Conservation (phyloP, 2,797 vertebrate species). For the Thalassophryne amazonica region DNA sequence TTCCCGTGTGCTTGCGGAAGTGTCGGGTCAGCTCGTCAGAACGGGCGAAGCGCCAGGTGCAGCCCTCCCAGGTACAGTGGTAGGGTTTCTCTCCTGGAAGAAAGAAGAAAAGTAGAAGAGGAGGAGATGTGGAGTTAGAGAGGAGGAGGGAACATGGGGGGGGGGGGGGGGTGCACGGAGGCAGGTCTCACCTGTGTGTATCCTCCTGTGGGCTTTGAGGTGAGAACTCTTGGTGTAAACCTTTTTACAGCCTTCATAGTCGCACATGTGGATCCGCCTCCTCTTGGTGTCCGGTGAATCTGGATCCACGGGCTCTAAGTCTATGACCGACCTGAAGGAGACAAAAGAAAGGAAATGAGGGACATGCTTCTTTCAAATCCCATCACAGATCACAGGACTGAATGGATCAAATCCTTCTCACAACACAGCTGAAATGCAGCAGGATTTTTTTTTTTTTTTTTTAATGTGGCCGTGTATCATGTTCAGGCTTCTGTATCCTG, state of each 20-base stretch:
- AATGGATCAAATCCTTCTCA: too few species aligned
- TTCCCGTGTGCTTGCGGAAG: conserved; percentile 96
- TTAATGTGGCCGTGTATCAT: too few species aligned
- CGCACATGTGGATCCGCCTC: conserved; percentile 93
- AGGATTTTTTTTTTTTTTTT: too few species aligned
- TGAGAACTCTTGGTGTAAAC: conserved; percentile 99
- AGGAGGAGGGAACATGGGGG: not conserved
- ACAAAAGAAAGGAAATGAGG: not conserved
- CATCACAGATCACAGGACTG: not conserved
- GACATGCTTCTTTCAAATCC: too few species aligned
- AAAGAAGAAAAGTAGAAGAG: not conserved
- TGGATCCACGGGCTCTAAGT: conserved; percentile 73
- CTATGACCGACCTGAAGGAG: conserved; percentile 54
- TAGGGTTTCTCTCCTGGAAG: conserved; percentile 93
- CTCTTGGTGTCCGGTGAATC: conserved; percentile 88
- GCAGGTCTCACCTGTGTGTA: conserved; percentile 87
- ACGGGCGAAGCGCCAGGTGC: conserved; percentile 95
- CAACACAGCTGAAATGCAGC: too few species aligned
- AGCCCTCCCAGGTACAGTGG: conserved; percentile 96
- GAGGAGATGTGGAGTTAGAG: not conserved
- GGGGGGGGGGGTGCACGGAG: not conserved
- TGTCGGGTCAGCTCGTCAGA: conserved; percentile 95
- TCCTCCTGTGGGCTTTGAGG: conserved; percentile 93
- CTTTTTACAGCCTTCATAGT: conserved; percentile 96
- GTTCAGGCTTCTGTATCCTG: too few species aligned